These are phyloP conservation scores for Unio pictorum DNA, from an alignment of 2,888 invertebrate species.

Conservation along the genomic window DNA sequence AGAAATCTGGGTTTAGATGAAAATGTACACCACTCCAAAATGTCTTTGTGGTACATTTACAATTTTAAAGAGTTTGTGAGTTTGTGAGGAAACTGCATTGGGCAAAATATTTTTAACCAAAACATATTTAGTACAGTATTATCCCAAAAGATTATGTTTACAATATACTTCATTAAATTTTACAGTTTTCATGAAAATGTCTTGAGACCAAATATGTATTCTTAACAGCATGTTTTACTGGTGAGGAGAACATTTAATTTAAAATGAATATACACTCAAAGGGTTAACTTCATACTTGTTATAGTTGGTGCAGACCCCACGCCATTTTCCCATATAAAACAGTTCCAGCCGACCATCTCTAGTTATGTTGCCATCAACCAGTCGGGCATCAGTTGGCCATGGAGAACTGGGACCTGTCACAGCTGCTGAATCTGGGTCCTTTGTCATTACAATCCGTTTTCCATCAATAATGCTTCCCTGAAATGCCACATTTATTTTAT, in stretches of 20 bases:
- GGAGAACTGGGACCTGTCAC: slow-evolving; percentile 34
- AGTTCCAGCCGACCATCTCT: slow-evolving; percentile 92
- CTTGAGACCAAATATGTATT: no score
- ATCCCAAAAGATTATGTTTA: no score
- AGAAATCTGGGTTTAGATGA: no score
- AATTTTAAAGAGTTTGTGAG: no score
- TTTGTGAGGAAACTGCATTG: no score
- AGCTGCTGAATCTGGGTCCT: slow-evolving; percentile 43
- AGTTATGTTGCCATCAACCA: slow-evolving; percentile 95
- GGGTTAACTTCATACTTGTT: slow-evolving; percentile 80
- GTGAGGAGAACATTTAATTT: not conserved
- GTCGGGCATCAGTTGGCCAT: slow-evolving; percentile 76
- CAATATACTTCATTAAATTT: no score
- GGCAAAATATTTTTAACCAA: no score
- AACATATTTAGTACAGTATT: no score
- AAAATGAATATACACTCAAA: slow-evolving; percentile 70
- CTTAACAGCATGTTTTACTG: not conserved
- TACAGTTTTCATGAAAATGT: no score
- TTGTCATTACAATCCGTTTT: slow-evolving; percentile 65
- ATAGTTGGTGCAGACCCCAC: slow-evolving; percentile 96
- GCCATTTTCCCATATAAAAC: slow-evolving; percentile 89
- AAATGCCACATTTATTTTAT: slow-evolving; percentile 1
- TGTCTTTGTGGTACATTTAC: no score
- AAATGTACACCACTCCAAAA: no score
- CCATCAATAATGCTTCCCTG: slow-evolving; percentile 63